Evolutionary conservation across 2,888 invertebrate species (phyloP).

Genomic region (Buathra laborator): DNA sequence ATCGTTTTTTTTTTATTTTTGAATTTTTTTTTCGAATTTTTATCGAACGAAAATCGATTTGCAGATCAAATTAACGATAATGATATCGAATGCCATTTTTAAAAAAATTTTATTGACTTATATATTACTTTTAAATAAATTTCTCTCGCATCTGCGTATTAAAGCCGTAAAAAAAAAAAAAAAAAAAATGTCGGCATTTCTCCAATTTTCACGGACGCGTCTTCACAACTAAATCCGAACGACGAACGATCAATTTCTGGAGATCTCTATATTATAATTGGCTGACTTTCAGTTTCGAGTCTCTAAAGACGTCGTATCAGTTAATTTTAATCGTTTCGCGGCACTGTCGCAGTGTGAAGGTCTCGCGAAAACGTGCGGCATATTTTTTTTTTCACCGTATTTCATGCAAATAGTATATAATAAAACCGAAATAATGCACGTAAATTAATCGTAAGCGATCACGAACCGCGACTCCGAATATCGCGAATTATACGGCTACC

Average conservation of each 20-base stretch:
- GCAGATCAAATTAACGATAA: no score
- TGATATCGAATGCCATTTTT: no score
- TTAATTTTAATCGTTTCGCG: constrained; percentile 50
- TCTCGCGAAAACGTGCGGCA: not conserved
- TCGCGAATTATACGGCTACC: not conserved
- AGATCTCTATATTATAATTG: constrained; percentile 17
- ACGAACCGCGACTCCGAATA: constrained; percentile 18
- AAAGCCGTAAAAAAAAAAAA: no score
- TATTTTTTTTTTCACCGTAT: not conserved
- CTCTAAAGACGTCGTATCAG: constrained; percentile 11
- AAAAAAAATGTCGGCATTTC: constrained; percentile 8
- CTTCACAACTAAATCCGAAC: no score
- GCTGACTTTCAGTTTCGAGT: constrained; percentile 15
- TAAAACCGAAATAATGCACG: not conserved
- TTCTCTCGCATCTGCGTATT: no score
- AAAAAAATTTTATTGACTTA: no score
- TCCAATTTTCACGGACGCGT: not conserved
- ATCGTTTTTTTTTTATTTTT: not conserved
- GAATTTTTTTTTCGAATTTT: not conserved
- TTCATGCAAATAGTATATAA: no score
- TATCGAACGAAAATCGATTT: not conserved
- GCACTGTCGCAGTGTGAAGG: constrained; percentile 46
- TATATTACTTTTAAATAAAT: no score
- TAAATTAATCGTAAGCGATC: constrained; percentile 21
- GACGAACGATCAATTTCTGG: not conserved